These are phyloP conservation scores for Nicator chloris DNA, from an alignment of 2,113 vertebrate genomes.

Conservation along the genomic window DNA sequence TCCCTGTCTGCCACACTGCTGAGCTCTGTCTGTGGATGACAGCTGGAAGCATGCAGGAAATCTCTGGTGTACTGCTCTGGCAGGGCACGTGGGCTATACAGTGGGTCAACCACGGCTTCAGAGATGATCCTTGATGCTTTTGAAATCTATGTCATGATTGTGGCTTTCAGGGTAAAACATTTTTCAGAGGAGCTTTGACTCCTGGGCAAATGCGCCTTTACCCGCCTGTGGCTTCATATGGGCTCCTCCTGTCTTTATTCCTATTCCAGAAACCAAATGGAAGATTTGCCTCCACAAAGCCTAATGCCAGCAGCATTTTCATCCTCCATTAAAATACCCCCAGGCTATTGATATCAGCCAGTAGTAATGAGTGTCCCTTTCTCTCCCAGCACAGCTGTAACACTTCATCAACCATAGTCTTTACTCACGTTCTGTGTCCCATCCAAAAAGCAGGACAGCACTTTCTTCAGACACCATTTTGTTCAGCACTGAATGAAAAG, in stretches of 20 bases:
- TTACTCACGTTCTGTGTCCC: accelerated
- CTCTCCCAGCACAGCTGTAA: background rate
- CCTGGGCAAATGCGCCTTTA: background rate
- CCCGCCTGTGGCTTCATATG: background rate
- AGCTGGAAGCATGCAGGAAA: background rate
- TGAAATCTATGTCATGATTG: background rate
- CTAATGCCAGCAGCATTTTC: background rate
- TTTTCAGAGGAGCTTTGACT: background rate
- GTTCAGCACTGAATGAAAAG: background rate
- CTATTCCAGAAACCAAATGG: accelerated
- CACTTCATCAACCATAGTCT: background rate
- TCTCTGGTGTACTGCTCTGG: background rate
- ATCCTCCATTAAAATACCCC: background rate
- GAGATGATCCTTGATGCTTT: background rate
- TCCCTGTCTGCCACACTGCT: background rate
- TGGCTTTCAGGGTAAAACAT: background rate
- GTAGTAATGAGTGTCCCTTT: background rate
- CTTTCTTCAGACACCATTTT: background rate
- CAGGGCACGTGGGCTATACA: background rate
- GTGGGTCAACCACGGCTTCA: background rate
- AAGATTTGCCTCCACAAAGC: background rate
- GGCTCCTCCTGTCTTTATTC: background rate
- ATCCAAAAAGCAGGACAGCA: background rate
- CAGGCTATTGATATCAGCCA: background rate
- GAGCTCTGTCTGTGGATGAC: background rate